These are phyloP conservation scores for Ophonus ardosiacus DNA, from an alignment of 2,888 invertebrate species.

Conservation along the genomic window DNA sequence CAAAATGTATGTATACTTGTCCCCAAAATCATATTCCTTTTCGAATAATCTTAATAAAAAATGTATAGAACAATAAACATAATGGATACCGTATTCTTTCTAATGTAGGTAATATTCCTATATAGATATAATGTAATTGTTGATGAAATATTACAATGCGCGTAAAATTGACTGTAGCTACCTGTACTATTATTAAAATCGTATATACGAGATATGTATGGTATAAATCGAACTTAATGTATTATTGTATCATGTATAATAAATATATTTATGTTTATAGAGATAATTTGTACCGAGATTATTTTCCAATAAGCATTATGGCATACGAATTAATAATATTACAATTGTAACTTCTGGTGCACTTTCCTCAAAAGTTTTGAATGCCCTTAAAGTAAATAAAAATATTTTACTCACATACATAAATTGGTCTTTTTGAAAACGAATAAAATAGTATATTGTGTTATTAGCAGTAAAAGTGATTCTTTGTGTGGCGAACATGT, in stretches of 20 bases:
- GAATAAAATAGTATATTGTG: too few species aligned
- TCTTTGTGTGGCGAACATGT: too few species aligned
- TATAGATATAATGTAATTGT: slow-evolving; percentile 57
- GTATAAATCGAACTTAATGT: slow-evolving; percentile 42
- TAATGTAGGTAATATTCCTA: slow-evolving; percentile 54
- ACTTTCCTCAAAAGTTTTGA: too few species aligned
- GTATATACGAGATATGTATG: slow-evolving; percentile 26
- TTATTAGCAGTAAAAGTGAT: too few species aligned
- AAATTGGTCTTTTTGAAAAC: too few species aligned
- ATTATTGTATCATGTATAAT: slow-evolving; percentile 46
- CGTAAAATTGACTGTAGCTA: not conserved
- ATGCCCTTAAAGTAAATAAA: too few species aligned
- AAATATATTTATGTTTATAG: slow-evolving; percentile 25
- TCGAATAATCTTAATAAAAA: slow-evolving; percentile 35
- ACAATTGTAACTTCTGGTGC: not conserved
- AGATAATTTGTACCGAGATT: not conserved
- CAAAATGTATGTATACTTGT: slow-evolving; percentile 24
- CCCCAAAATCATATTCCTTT: slow-evolving; percentile 37
- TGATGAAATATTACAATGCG: slow-evolving; percentile 51
- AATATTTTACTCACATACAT: too few species aligned
- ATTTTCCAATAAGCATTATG: slow-evolving; percentile 14
- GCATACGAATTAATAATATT: not conserved
- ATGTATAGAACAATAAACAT: slow-evolving; percentile 41
- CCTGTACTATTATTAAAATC: slow-evolving; percentile 27
- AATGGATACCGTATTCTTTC: slow-evolving; percentile 49